Percentiles rank a stretch among this genome's conserved stretches.
These are phyloP conservation scores for Mesopsocus fuscifrons DNA, from an alignment of 2,888 invertebrate genomes.

Conservation along the genomic window DNA sequence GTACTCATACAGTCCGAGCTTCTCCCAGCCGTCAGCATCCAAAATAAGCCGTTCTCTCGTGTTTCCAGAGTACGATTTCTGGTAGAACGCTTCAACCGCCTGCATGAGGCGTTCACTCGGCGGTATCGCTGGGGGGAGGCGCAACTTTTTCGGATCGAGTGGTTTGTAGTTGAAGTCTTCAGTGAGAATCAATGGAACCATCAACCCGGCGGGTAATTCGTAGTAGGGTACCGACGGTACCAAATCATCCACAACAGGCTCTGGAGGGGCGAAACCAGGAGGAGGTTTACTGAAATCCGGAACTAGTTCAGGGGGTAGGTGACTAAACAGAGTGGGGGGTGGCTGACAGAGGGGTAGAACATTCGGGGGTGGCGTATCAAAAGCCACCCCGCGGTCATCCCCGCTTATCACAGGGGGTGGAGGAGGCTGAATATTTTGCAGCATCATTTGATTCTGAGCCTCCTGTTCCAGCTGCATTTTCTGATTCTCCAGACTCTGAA, in stretches of 20 bases:
- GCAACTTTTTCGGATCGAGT: constrained; percentile 72
- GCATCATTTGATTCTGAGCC: constrained; percentile 17
- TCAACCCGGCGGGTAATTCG: constrained; percentile 91
- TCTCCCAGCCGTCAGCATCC: constrained; percentile 87
- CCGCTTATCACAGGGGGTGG: no score
- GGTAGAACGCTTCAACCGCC: constrained; percentile 90
- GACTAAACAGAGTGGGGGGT: constrained; percentile 33
- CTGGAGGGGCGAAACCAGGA: constrained; percentile 44
- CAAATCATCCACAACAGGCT: constrained; percentile 42
- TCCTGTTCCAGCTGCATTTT: constrained; percentile 41
- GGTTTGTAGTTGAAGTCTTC: constrained; percentile 82
- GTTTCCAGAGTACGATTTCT: not conserved
- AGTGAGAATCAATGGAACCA: constrained; percentile 89
- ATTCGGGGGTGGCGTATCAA: constrained; percentile 17
- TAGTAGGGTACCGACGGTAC: constrained; percentile 89
- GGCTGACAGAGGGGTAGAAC: constrained; percentile 32
- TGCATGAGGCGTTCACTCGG: constrained; percentile 82
- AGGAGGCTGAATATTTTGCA: not conserved
- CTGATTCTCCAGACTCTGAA: constrained; percentile 65
- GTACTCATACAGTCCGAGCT: constrained; percentile 91
- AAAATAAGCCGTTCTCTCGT: constrained; percentile 10
- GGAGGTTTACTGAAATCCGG: constrained; percentile 78
- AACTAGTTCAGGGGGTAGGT: constrained; percentile 18
- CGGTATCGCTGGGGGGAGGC: constrained; percentile 87
- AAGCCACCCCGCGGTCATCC: not conserved